Evolutionary conservation across 2,113 vertebrate species (phyloP).

Genomic region (Ctenomys sociabilis): DNA sequence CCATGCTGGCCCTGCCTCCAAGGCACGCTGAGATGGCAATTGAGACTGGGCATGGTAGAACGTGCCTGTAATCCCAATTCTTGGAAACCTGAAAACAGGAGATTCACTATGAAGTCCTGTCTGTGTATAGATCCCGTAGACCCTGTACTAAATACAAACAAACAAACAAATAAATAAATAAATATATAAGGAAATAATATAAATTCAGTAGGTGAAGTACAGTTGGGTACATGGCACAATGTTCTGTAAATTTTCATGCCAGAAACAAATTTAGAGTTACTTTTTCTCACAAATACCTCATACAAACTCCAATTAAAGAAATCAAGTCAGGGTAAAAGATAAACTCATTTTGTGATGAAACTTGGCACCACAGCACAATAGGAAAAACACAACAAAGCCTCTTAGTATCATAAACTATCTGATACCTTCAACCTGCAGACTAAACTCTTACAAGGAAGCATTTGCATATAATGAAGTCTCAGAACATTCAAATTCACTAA

Average conservation of each 20-base stretch:
- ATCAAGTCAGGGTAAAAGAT: conserved; percentile 32
- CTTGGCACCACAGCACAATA: neutral
- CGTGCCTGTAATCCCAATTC: no score
- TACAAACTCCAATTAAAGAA: conserved; percentile 25
- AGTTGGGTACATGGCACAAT: neutral
- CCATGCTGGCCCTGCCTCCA: no score
- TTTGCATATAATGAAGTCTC: neutral
- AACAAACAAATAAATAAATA: no score
- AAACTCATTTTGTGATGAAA: conserved; percentile 21
- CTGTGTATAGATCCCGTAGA: no score
- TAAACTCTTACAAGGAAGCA: conserved; percentile 22
- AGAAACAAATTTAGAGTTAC: conserved; percentile 18
- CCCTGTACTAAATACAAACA: no score
- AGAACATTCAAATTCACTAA: neutral
- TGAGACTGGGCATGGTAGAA: no score
- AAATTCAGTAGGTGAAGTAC: neutral
- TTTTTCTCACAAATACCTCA: neutral
- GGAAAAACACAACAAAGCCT: conserved; percentile 11
- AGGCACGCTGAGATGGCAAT: no score
- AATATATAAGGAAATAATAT: neutral
- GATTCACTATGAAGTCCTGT: no score
- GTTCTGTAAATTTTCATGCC: neutral
- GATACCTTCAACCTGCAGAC: neutral
- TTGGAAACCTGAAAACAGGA: no score
- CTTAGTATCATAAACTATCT: neutral